Conservation (phyloP, 2,888 invertebrate species). For the Carterocephalus palaemon region DNA sequence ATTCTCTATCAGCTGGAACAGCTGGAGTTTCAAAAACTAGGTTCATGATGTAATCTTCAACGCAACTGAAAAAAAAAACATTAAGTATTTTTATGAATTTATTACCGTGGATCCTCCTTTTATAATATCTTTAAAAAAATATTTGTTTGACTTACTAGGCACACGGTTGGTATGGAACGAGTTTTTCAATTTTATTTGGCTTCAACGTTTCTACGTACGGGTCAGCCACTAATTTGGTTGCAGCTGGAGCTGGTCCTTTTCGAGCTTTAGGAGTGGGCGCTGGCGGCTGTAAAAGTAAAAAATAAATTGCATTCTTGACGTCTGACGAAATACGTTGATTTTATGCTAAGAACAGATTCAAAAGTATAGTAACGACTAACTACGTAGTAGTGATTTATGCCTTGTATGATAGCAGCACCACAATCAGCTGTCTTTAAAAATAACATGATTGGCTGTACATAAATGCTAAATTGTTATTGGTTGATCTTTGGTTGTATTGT, state of each 20-base stretch:
- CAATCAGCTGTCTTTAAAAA: no score
- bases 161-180: slow-evolving; percentile 69
- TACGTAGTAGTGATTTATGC: no score
- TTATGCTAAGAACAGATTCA: no score
- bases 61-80: slow-evolving; percentile 49
- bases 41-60: slow-evolving; percentile 74
- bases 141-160: slow-evolving; percentile 59
- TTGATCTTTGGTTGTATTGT: no score
- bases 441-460: no score
- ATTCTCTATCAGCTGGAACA: slow-evolving; percentile 58
- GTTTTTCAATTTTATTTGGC: slow-evolving; percentile 63
- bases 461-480: no score
- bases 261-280: slow-evolving; percentile 58
- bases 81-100: neutral
- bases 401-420: no score
- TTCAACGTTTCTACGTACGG: slow-evolving; percentile 53
- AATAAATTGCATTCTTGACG: no score
- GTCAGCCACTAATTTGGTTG: slow-evolving; percentile 71
- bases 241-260: slow-evolving; percentile 40
- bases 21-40: slow-evolving; percentile 69
- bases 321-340: no score
- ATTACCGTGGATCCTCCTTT: neutral
- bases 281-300: slow-evolving; percentile 52
- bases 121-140: neutral
- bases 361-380: no score